These are phyloP conservation scores for Rutilus rutilus DNA, from an alignment of 2,113 vertebrate species.

Conservation along the genomic window DNA sequence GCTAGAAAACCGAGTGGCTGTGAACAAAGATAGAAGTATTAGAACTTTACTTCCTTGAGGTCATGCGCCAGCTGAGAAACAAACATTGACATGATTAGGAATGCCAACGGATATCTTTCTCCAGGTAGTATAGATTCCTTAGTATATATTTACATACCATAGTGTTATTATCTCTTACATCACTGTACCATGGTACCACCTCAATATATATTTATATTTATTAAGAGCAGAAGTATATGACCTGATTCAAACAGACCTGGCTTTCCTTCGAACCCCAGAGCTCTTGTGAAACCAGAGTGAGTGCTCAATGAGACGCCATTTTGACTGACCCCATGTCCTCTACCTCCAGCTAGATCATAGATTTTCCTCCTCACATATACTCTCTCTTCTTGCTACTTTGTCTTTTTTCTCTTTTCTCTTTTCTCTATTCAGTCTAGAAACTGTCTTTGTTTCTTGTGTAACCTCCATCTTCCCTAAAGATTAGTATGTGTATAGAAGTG, in stretches of 20 bases:
- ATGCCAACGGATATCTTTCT: neutral
- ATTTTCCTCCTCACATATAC: neutral
- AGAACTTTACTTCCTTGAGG: neutral
- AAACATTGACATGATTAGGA: neutral
- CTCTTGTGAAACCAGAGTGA: neutral
- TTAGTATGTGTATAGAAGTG: conserved; percentile 31
- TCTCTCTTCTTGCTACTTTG: conserved; percentile 22
- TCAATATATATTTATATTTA: neutral
- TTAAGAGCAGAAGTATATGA: neutral
- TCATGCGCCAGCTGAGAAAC: neutral
- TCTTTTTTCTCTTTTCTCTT: neutral
- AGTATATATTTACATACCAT: neutral
- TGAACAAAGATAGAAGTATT: neutral
- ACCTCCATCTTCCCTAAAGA: conserved; percentile 34
- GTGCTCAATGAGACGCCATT: neutral
- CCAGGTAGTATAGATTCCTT: neutral
- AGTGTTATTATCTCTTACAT: neutral
- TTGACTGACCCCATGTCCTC: neutral
- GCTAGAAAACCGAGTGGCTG: neutral
- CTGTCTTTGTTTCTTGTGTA: conserved; percentile 11
- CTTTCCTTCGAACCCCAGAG: conserved; percentile 16
- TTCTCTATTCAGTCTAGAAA: no score
- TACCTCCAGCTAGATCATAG: conserved; percentile 14
- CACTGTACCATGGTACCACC: neutral
- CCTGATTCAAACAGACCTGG: neutral